Percentiles rank a stretch among this genome's conserved stretches.
phyloP scores from a whole-genome alignment of 2,888 invertebrate genomes.

The Eupithecia exiguata region DNA sequence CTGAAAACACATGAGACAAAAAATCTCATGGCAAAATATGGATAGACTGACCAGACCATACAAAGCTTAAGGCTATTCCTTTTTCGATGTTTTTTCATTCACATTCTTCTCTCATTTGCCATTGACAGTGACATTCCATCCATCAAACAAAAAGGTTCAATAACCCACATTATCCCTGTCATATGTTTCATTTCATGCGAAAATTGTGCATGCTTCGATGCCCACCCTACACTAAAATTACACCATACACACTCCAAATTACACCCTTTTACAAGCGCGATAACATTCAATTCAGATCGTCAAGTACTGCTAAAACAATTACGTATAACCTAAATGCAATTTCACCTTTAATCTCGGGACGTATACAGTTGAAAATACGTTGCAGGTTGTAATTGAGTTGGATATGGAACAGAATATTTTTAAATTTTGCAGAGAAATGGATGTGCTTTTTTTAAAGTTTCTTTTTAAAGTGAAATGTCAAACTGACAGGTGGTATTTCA shows the following conservation, averaged over 20 bases:
- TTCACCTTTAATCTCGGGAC: background rate
- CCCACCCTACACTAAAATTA: slow-evolving; percentile 62
- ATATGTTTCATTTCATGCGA: slow-evolving; percentile 63
- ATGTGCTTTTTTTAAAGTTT: slow-evolving; percentile 36
- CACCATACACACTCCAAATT: slow-evolving; percentile 29
- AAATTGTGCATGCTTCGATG: slow-evolving; percentile 63
- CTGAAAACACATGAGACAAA: background rate
- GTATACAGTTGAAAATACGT: slow-evolving; percentile 36
- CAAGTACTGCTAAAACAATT: slow-evolving; percentile 32
- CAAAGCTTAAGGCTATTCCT: too few species aligned
- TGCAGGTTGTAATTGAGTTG: slow-evolving; percentile 35
- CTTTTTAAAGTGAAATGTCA: slow-evolving; percentile 34
- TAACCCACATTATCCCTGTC: slow-evolving; percentile 60
- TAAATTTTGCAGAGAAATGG: slow-evolving; percentile 58
- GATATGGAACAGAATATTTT: slow-evolving; percentile 50
- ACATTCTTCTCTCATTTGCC: background rate
- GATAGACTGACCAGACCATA: background rate
- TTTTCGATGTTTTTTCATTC: background rate
- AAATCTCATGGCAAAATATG: background rate
- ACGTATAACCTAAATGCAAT: slow-evolving; percentile 18
- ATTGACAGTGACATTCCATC: slow-evolving; percentile 26
- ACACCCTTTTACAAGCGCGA: slow-evolving; percentile 24
- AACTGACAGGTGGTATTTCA: slow-evolving; percentile 20
- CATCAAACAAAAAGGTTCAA: slow-evolving; percentile 47
- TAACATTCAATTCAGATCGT: slow-evolving; percentile 31